phyloP scores from a whole-genome alignment of 2,888 invertebrate genomes.

The Protodeltote pygarga region DNA sequence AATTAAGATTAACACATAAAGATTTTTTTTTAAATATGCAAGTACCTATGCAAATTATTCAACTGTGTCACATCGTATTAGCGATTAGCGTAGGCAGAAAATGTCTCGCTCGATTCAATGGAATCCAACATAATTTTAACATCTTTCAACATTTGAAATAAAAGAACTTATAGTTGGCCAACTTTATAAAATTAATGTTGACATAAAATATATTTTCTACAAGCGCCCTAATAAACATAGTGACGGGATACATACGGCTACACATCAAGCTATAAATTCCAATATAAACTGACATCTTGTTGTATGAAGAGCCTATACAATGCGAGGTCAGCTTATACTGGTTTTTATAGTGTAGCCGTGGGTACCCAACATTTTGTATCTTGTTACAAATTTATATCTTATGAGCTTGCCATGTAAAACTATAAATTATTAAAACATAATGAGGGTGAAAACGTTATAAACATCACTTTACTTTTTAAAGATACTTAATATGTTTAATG shows the following conservation, averaged over 20 bases:
- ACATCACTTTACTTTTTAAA: conserved; percentile 52
- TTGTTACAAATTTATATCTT: conserved; percentile 70
- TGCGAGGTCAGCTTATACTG: too few relatives aligned
- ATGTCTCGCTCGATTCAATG: too few relatives aligned
- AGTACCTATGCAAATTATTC: too few relatives aligned
- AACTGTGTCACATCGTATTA: neutral
- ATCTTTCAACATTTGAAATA: conserved; percentile 40
- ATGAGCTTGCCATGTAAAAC: conserved; percentile 59
- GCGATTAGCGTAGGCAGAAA: conserved; percentile 13
- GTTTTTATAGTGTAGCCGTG: too few relatives aligned
- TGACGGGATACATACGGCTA: too few relatives aligned
- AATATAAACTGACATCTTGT: too few relatives aligned
- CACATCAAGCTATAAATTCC: too few relatives aligned
- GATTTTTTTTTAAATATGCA: too few relatives aligned
- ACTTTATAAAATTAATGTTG: conserved; percentile 53
- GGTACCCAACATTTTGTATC: conserved; percentile 56
- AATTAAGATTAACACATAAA: neutral
- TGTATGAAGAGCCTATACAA: too few relatives aligned
- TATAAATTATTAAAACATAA: conserved; percentile 67
- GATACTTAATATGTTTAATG: conserved; percentile 59
- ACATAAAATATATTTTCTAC: conserved; percentile 58
- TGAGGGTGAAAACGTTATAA: conserved; percentile 67
- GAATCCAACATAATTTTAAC: conserved; percentile 20
- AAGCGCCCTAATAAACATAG: conserved; percentile 30
- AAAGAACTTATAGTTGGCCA: conserved; percentile 27